Evolutionary conservation across 2,888 invertebrate genomes (phyloP), one percentile per base, ranked within the genome.

Genomic region (Silvanus unidentatus): DNA sequence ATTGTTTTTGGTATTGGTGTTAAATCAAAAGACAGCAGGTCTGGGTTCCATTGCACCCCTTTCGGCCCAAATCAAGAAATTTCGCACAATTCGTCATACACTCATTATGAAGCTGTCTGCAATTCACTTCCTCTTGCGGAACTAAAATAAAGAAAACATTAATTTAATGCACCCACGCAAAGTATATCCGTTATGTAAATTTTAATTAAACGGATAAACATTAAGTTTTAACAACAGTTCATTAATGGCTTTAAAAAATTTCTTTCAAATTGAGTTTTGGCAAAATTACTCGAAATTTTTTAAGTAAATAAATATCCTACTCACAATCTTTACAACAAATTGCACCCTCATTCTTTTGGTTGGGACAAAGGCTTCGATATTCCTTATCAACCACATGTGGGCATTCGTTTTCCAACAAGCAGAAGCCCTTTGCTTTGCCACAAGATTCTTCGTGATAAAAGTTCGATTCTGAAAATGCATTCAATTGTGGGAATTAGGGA

Each of bases 301-400:
- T 5, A 22, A 22, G 22, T 22, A n/a, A n/a, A n/a, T n/a, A n/a
- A n/a, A n/a, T n/a, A 28, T 32, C n/a, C 5, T 5, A 54, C 49
- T 57, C 50, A 59, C 61, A 53, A 27, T 52, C 42, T 39, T 52
- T 44, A 29, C 62, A 62, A 37, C 61, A 62, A 41, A 61, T 49
- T 6, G 58, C 60, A 5, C 59, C 59, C 13, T 42, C 30, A 4
- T 30, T 40, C 27, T 52, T 51, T 43, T 62, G 60, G 12, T 42
- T 10, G 0, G 54, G 48, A 44, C 62, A 62, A 8, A 58, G 49
- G 6, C 45, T 45, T 42, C 45, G 37, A 4, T 37, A 40, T 14
- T 45, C 35, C 2, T 13, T 40, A n/a, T 40, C 39, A 28, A 58
- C 30, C 13, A 40, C 6, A 9, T 50, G 15, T 1, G 52, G 52